These are phyloP conservation scores for Parus major DNA, from an alignment of 2,113 vertebrate species.

Conservation along the genomic window DNA sequence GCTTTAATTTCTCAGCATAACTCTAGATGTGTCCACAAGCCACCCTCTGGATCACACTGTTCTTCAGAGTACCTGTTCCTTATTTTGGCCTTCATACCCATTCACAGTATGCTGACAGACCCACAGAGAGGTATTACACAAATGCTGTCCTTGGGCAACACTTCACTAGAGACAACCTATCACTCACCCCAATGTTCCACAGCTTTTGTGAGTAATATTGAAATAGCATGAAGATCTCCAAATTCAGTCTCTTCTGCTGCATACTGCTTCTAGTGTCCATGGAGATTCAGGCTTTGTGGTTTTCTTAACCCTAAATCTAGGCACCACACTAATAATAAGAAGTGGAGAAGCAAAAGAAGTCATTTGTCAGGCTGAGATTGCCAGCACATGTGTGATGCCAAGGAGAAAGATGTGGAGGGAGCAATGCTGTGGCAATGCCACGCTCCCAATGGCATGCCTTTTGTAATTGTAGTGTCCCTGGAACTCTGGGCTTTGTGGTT, in stretches of 20 bases:
- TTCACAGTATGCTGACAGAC: not conserved
- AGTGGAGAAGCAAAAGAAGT: rapidly evolving
- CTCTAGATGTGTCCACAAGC: not conserved
- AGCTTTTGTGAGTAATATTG: not conserved
- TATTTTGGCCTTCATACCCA: not conserved
- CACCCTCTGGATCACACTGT: not conserved
- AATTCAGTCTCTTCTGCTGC: not conserved
- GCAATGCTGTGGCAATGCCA: not conserved
- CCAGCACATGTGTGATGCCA: not conserved
- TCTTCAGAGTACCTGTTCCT: not conserved
- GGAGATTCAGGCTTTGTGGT: not conserved
- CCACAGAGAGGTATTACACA: not conserved
- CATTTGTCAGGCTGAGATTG: not conserved
- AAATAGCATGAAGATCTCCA: not conserved
- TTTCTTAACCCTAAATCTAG: not conserved
- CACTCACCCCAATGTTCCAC: rapidly evolving
- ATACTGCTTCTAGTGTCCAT: not conserved
- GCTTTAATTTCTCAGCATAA: not conserved
- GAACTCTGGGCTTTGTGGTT: not conserved
- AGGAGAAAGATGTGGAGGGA: not conserved
- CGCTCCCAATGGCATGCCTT: not conserved
- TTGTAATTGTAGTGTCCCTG: not conserved
- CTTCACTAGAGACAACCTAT: not conserved
- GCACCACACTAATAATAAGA: not conserved
- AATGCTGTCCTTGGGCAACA: not conserved